Evolutionary conservation across 1,140 invertebrate species (phyloP), one percentile per base, ranked within the genome.

Genomic region (Stegodyphus dumicola): DNA sequence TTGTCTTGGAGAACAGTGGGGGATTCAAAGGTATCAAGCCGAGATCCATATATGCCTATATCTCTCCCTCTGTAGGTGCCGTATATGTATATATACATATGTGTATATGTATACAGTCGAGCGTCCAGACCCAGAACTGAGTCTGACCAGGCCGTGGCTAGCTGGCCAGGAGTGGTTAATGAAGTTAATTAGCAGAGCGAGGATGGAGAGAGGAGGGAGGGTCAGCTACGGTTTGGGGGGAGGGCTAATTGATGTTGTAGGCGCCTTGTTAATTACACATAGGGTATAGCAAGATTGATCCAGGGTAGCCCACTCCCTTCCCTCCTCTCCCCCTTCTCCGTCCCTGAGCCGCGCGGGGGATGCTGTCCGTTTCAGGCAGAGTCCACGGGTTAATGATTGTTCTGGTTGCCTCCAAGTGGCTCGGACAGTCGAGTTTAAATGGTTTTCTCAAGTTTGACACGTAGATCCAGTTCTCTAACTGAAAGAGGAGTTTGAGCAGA

Each of bases 211-310:
- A 13, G 18, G 48, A 69, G 54, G 78, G 15, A 51, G 13, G 11
- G 48, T 48, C 33, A 48, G 69, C n/a, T 71, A 71, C 69, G 69
- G 69, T 71, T 33, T 2, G 78, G 69, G 77, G 78, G 78, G 79
- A 33, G 70, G 80, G 49, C 80, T 83, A 83, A 83, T 83, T 83
- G 80, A 83, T 83, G 80, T 83, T 83, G 80, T 83, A 83, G 80
- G 80, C 80, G 80, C 80, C 80, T 83, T 83, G 80, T 83, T 83
- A 83, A 83, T 83, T 83, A 83, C 80, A 83, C 80, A 75, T 83
- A 83, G 80, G 80, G 56, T 67, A 67, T 64, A 33, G 80, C 80
- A 75, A 75, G 80, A 83, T 83, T 83, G 80, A 83, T 83, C 71
- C 80, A 48, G 71, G 9, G 66, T 67, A 66, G n/a, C 56, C 49